Base-by-base conservation (phyloP, 2,888 invertebrate species). In the Flexamia atlantica region DNA sequence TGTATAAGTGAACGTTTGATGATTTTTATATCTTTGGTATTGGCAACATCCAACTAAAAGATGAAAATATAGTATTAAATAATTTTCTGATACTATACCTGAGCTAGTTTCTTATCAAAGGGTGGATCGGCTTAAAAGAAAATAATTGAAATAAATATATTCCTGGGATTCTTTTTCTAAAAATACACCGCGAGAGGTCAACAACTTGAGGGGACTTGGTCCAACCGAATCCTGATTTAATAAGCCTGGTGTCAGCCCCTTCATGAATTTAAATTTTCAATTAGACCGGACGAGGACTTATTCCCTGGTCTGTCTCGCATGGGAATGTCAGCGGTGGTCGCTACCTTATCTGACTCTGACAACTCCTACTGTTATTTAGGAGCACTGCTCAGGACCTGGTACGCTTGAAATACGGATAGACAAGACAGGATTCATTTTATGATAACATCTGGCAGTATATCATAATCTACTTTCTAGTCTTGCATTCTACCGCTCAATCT, bases 261-360 rank as follows among this genome's bases (percentile, higher is more conserved):
- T 68, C 68, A 68, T 68, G 68, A 68, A 68, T 68, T 68, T 68
- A 32, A 68, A 68, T 68, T 17, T 68, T 68, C 68, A 68, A 68
- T 68, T 68, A 68, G 68, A 32, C 30, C n/a, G 68, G 68, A 68
- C 68, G 68, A 32, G 32, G 28, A 60, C 28, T 28, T 60, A 28
- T 46, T 46, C 46, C 46, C 46, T n/a, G 17, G 46, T 46, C 46
- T 46, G 12, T 17, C 14, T 57, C 23, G 57, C 23, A 57, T 57
- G 57, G 57, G 57, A 57, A 57, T 57, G 57, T 20, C 57, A 23
- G 7, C 17, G 57, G 20, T 23, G 46, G 46, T 2, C 46, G 36
- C n/a, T 46, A 46, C 46, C 46, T 23, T 57, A 57, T 57, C 20
- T 20, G 57, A 57, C 57, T 5, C 23, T 57, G 57, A 57, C 12